Percentiles rank a stretch among this genome's conserved stretches.
Evolutionary conservation across 1,140 invertebrate species (phyloP).

Genomic region (Hestina assimilis): DNA sequence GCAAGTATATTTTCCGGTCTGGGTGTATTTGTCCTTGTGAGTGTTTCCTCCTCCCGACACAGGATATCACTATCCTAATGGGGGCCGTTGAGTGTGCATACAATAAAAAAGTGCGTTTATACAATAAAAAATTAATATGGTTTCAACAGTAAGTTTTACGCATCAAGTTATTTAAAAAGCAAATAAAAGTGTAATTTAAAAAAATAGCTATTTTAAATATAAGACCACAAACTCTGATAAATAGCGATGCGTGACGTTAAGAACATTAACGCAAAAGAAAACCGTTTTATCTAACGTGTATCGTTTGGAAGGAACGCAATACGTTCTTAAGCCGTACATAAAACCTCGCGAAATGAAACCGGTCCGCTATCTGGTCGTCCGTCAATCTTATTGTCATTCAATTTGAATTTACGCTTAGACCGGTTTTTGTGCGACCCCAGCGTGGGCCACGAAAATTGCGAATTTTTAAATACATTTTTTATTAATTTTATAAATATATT

Average conservation of each 20-base stretch:
- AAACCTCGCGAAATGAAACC: constrained; percentile 65
- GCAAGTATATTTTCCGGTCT: no score
- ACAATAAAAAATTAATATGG: no score
- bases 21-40: no score
- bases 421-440: constrained; percentile 44
- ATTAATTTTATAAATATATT: not conserved
- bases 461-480: not conserved
- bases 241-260: not conserved
- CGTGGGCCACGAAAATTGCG: constrained; percentile 3
- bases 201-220: no score
- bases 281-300: not conserved
- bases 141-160: no score
- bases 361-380: constrained; percentile 58
- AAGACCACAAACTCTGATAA: no score
- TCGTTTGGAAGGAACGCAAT: constrained; percentile 10
- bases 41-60: no score
- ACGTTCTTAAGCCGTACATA: constrained; percentile 55
- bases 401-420: constrained; percentile 70
- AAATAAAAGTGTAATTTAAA: no score
- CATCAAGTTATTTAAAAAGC: no score
- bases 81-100: no score
- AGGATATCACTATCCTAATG: no score
- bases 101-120: no score
- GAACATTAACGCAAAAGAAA: not conserved
- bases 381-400: constrained; percentile 75